Evolutionary conservation across 2,113 vertebrate species (phyloP), one percentile per base, ranked within the genome.

Genomic region (Coregonus clupeaformis): DNA sequence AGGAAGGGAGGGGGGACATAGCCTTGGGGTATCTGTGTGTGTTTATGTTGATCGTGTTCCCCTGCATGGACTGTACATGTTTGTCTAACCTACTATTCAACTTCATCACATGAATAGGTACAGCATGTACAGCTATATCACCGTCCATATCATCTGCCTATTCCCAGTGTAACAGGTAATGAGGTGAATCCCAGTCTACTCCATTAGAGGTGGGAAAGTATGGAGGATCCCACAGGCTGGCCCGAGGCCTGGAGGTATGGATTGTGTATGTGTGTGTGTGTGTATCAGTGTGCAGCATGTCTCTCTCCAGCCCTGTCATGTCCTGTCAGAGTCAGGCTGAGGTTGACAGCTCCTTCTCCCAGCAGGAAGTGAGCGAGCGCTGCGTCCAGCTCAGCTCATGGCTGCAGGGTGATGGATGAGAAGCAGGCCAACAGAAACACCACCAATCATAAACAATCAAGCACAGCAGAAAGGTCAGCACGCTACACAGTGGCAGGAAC

Each of bases 361-460:
- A 70, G 73, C 30, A 87, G 82, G 78, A 84, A 82, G 74, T 77
- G 75, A 71, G 71, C 30, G 24, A 20, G 32, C 6, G 52, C 60
- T 45, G 65, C 68, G 78, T 83, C 82, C 85, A 85, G 81, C 73
- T 83, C 81, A 79, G 77, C 82, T 76, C 57, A 69, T 77, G 78
- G 83, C 77, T 77, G 76, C 76, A 59, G 81, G 80, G 52, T 89
- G 84, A 91, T 85, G 83, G 78, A 87, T 88, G 77, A 77, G 69
- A 69, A 27, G 59, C 57, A 63, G 69, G 73, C 57, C 82, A 69
- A 75, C 79, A 83, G 69, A 77, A 85, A 86, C 80, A 80, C 63
- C 75, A 80, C 75, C 73, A 73, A 80, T 80, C 72, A 83, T 76
- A 78, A 76, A 84, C 62, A 79, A 81, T 81, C 79, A 82, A 75